phyloP scores from a whole-genome alignment of 2,888 invertebrate genomes.

The Malthinus seriepunctatus region DNA sequence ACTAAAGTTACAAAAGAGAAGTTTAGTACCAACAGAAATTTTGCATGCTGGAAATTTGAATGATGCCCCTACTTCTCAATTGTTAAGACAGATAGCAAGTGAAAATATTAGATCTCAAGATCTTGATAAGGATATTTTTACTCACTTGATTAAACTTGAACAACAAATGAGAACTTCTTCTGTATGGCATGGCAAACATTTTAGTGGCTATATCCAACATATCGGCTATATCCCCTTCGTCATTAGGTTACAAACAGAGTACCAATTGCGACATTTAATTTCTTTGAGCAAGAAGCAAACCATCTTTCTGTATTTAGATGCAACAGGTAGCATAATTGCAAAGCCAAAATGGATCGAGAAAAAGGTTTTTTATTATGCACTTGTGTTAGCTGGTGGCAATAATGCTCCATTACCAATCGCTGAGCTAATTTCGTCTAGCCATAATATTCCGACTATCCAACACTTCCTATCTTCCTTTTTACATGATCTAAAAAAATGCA shows the following conservation, averaged over 20 bases:
- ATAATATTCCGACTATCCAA: neutral
- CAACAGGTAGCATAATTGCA: neutral
- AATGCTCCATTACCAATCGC: no score
- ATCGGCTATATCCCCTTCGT: neutral
- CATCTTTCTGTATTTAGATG: neutral
- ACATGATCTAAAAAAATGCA: neutral
- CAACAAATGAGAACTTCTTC: neutral
- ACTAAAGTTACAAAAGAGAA: neutral
- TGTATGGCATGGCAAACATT: neutral
- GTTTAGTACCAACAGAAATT: neutral
- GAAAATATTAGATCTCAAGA: neutral
- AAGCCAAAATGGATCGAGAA: constrained; percentile 1
- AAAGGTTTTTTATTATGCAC: constrained; percentile 1
- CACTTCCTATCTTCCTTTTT: constrained; percentile 2
- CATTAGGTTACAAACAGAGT: neutral
- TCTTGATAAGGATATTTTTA: constrained; percentile 2
- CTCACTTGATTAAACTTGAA: neutral
- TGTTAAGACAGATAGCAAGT: constrained; percentile 3
- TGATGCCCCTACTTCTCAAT: neutral
- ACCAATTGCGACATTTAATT: neutral
- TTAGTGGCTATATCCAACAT: neutral
- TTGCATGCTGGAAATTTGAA: constrained; percentile 8
- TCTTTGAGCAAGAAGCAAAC: neutral
- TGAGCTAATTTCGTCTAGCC: neutral
- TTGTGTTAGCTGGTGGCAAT: neutral